phyloP scores from a whole-genome alignment of 1,140 invertebrate genomes.

The Aphidius ervi region DNA sequence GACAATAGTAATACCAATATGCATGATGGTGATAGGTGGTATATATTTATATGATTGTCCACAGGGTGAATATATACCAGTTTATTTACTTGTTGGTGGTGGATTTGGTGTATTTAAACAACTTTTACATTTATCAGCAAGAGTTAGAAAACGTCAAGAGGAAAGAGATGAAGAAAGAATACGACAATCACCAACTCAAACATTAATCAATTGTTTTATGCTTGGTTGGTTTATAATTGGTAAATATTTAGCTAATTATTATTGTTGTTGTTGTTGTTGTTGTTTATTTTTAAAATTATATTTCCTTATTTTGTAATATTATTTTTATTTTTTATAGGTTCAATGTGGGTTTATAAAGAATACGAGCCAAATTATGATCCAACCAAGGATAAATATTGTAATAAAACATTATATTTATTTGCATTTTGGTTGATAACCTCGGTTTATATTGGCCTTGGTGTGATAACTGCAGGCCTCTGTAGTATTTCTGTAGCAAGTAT shows the following conservation, averaged over 20 bases:
- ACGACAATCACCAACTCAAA: slow-evolving; percentile 57
- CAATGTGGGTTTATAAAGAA: slow-evolving; percentile 64
- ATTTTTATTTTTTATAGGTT: slow-evolving; percentile 45
- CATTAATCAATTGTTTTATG: slow-evolving; percentile 64
- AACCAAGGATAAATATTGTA: slow-evolving; percentile 56
- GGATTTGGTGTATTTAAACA: slow-evolving; percentile 61
- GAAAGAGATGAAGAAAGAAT: slow-evolving; percentile 56
- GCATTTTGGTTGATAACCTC: slow-evolving; percentile 66
- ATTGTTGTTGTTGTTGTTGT: background rate
- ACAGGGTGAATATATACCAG: slow-evolving; percentile 64
- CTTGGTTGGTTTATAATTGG: slow-evolving; percentile 66
- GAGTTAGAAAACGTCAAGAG: slow-evolving; percentile 52
- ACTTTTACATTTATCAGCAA: slow-evolving; percentile 55
- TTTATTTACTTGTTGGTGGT: slow-evolving; percentile 67
- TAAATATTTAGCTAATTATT: slow-evolving; percentile 32
- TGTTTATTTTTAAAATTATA: background rate
- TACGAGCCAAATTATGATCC: slow-evolving; percentile 61
- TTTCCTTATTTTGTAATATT: background rate
- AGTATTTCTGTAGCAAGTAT: slow-evolving; percentile 56
- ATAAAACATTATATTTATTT: slow-evolving; percentile 63
- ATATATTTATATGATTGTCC: slow-evolving; percentile 64
- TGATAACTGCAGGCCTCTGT: slow-evolving; percentile 57
- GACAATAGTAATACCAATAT: slow-evolving; percentile 61
- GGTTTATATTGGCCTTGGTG: slow-evolving; percentile 57
- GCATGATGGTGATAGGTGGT: slow-evolving; percentile 64